A percentile compares a stretch with the other conserved stretches of the same genome.
These are phyloP conservation scores for Rana temporaria DNA, from an alignment of 2,113 vertebrate genomes.

Conservation along the genomic window DNA sequence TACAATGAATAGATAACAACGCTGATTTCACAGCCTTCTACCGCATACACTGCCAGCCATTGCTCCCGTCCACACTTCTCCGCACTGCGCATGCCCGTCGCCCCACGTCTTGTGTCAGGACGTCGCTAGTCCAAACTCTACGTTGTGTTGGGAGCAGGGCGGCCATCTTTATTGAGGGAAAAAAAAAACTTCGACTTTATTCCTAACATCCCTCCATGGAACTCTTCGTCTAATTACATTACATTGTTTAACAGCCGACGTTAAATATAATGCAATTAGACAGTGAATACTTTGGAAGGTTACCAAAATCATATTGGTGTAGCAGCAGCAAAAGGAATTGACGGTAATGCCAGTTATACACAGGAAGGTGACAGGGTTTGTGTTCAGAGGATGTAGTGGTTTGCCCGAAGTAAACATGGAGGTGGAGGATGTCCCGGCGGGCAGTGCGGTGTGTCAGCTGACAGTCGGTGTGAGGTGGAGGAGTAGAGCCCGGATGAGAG, in stretches of 20 bases:
- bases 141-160: too few relatives aligned
- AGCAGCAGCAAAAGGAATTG: too few relatives aligned
- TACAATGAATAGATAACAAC: background rate
- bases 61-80: background rate
- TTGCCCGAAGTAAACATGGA: constrained; percentile 39
- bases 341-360: too few relatives aligned
- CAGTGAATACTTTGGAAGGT: too few relatives aligned
- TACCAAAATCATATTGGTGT: too few relatives aligned
- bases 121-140: background rate
- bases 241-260: too few relatives aligned
- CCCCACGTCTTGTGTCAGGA: background rate
- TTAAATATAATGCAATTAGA: too few relatives aligned
- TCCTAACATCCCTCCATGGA: too few relatives aligned
- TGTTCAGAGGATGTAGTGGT: too few relatives aligned
- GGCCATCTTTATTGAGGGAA: constrained; percentile 29
- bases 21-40: background rate
- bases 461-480: background rate
- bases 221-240: too few relatives aligned
- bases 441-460: constrained; percentile 34
- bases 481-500: background rate
- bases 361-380: too few relatives aligned
- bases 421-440: background rate
- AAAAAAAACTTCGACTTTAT: too few relatives aligned
- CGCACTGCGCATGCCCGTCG: background rate
- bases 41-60: background rate